Evolutionary conservation across 2,888 invertebrate species (phyloP).

Genomic region (Netelia fuscicornis): DNA sequence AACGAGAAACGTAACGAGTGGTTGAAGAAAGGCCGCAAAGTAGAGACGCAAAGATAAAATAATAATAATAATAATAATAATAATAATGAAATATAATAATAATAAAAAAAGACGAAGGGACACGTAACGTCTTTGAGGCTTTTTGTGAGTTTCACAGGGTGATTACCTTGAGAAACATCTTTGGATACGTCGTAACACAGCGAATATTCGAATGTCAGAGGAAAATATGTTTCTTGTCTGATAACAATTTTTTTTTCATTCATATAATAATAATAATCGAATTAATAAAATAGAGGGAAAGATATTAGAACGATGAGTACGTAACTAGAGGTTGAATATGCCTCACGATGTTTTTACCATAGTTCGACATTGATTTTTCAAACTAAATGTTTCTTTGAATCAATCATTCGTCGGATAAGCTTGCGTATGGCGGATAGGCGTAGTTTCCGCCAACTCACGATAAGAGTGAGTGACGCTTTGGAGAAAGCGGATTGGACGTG

Average conservation of each 20-base stretch:
- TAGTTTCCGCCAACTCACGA: slow-evolving; percentile 23
- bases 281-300: too few species aligned
- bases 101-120: too few species aligned
- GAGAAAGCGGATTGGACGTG: slow-evolving; percentile 38
- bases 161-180: too few species aligned
- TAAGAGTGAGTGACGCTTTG: slow-evolving; percentile 12
- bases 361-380: neutral
- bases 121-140: too few species aligned
- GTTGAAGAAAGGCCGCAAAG: slow-evolving; percentile 34
- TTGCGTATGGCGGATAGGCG: neutral
- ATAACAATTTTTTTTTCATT: neutral
- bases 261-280: neutral
- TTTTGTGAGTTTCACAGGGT: too few species aligned
- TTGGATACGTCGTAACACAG: too few species aligned
- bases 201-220: too few species aligned
- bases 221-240: too few species aligned
- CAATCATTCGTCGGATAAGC: slow-evolving; percentile 35
- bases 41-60: neutral
- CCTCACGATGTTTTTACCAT: neutral
- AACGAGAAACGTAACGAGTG: slow-evolving; percentile 44
- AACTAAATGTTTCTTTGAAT: neutral
- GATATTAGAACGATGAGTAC: too few species aligned
- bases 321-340: too few species aligned
- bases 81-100: too few species aligned
- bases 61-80: neutral